Base-by-base conservation (phyloP, 1,140 invertebrate species). In the Lerema accius region DNA sequence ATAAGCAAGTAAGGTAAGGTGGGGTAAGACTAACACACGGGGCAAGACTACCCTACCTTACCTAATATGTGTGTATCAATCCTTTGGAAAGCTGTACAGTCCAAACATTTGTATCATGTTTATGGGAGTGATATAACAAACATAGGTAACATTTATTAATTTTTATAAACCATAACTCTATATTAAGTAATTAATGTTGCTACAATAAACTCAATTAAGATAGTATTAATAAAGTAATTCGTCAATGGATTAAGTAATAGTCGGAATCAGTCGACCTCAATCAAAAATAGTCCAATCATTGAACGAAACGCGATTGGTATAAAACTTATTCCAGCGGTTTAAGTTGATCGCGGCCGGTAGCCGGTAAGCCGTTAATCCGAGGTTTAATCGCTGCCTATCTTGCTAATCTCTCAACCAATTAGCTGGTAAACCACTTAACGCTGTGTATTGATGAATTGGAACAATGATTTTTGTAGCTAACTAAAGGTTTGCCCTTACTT, bases 391-490 rank as follows among this genome's bases (percentile, higher is more conserved):
- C 48, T 17, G 9, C 42, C 55, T 26, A 42, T 59, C 45, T 58
- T 42, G 42, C 15, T 58, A 58, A 58, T 58, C 55, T 42, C 10
- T 9, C 55, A n/a, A 46, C 55, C 55, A 58, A 58, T 58, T 58
- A 58, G 42, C 28, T 15, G 55, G 23, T 58, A 58, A 58, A 46
- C 55, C 55, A 58, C 55, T 58, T 58, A 43, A 58, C 42, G 28
- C 26, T 39, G 40, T 3, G 26, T 58, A 46, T 58, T 32, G 26
- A 46, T 46, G 28, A 32, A 32, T 32, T 32, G 28, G 28, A 32
- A 32, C 9, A 32, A 32, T 3, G 2, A 32, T 32, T 32, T 32
- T 32, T 32, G 28, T 7, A 32, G 19, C 2, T 23, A 2, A 3
- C 19, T 23, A 23, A 23, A 5, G 19, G n/a, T n/a, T n/a, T n/a